Evolutionary conservation across 2,888 invertebrate genomes (phyloP).

Genomic region (Drosophila monieri): DNA sequence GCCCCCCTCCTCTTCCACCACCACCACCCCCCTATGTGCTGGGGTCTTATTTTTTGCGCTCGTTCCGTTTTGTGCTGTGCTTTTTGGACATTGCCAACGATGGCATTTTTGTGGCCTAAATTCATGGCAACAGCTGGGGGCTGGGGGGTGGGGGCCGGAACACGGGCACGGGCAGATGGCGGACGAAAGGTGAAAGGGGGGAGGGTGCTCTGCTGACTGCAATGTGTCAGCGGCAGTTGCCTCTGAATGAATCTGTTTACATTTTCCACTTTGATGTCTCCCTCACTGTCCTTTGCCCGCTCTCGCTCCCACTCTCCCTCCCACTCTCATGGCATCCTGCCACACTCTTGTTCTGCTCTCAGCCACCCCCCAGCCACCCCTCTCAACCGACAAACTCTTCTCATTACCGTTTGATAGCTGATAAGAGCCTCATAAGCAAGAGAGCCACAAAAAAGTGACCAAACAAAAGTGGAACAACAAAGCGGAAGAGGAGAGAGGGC

Average conservation of each 20-base stretch:
- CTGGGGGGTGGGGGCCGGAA: no score
- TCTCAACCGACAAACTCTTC: conserved; percentile 15
- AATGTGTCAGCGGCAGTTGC: conserved; percentile 72
- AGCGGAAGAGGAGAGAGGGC: not conserved
- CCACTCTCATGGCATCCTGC: conserved; percentile 20
- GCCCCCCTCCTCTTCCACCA: conserved; percentile 2
- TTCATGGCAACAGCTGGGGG: conserved; percentile 49
- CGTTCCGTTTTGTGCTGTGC: conserved; percentile 44
- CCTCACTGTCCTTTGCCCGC: conserved; percentile 12
- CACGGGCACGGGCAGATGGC: not conserved
- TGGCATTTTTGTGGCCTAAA: conserved; percentile 80
- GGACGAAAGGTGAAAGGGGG: not conserved
- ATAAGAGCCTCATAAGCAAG: conserved; percentile 49
- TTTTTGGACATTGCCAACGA: conserved; percentile 73
- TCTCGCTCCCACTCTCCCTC: conserved; percentile 7
- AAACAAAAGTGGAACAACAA: conserved; percentile 24
- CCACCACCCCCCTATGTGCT: not conserved
- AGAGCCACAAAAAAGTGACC: conserved; percentile 24
- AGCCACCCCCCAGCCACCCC: not conserved
- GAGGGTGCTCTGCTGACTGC: conserved; percentile 39
- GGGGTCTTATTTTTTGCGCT: conserved; percentile 37
- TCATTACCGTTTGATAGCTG: conserved; percentile 61
- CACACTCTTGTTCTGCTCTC: conserved; percentile 8
- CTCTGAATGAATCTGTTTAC: conserved; percentile 75
- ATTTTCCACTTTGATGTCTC: conserved; percentile 62